Evolutionary conservation across 2,113 vertebrate genomes (phyloP).

Genomic region (Pungitius pungitius): DNA sequence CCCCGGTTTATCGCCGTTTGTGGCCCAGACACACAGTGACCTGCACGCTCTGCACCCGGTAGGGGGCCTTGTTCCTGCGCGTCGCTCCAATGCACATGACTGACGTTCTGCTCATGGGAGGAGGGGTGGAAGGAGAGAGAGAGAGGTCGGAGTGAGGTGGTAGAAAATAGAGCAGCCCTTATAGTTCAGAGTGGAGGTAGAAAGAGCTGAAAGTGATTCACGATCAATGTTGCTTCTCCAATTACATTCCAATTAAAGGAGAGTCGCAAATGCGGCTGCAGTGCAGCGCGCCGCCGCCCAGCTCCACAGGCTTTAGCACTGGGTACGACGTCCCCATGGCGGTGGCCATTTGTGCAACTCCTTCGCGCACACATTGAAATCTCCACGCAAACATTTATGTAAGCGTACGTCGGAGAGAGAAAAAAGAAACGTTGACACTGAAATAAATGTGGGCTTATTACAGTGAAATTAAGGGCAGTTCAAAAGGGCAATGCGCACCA

Average conservation of each 20-base stretch:
- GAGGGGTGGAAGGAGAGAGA: constrained; percentile 4
- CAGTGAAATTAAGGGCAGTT: constrained; percentile 76
- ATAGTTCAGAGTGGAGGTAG: constrained; percentile 45
- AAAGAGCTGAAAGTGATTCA: constrained; percentile 66
- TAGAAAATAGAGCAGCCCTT: constrained; percentile 18
- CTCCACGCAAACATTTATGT: constrained; percentile 23
- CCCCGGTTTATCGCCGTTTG: constrained; percentile 46
- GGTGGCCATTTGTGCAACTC: constrained; percentile 30
- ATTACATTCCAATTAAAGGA: constrained; percentile 78
- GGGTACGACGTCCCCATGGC: constrained; percentile 31
- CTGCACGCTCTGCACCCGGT: constrained; percentile 66
- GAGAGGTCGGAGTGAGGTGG: too few relatives aligned
- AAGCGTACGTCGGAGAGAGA: background rate
- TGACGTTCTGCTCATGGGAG: constrained; percentile 72
- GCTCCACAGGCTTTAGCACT: constrained; percentile 42
- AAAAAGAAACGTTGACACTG: constrained; percentile 30
- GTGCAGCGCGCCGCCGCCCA: constrained; percentile 39
- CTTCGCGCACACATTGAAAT: constrained; percentile 13
- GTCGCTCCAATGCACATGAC: constrained; percentile 80
- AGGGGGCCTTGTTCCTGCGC: constrained; percentile 79
- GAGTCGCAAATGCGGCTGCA: constrained; percentile 48
- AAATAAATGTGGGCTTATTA: constrained; percentile 77
- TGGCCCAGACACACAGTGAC: constrained; percentile 78
- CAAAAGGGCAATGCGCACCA: constrained; percentile 78
- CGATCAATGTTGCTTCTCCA: constrained; percentile 77